phyloP scores from a whole-genome alignment of 2,888 invertebrate species.

The Ommatoiulus sabulosus region DNA sequence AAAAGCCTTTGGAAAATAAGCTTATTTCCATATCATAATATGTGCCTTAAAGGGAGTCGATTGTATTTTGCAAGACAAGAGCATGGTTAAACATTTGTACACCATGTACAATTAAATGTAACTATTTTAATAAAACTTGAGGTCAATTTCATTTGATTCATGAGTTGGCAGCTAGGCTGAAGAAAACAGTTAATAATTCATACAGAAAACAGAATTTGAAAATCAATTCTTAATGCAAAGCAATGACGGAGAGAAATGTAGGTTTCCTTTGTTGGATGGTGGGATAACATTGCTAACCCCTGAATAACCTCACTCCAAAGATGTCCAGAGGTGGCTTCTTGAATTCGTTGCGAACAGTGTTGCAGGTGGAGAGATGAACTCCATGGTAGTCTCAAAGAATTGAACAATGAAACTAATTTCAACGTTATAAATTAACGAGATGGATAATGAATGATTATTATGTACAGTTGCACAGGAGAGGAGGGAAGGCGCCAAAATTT shows the following conservation, averaged over 20 bases:
- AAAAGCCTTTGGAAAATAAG: too few relatives aligned
- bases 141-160: conserved; percentile 1
- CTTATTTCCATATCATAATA: neutral
- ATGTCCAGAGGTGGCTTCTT: neutral
- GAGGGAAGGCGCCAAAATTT: conserved; percentile 31
- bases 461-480: conserved; percentile 53
- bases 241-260: neutral
- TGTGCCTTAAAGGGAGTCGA: neutral
- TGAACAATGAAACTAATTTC: conserved; percentile 49
- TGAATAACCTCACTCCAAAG: neutral
- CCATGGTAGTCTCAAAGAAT: neutral
- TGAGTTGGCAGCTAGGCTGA: neutral
- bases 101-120: conserved; percentile 15
- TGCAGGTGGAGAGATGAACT: conserved; percentile 28
- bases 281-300: conserved; percentile 24
- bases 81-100: neutral
- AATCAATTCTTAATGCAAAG: neutral
- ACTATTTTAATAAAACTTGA: conserved; percentile 16
- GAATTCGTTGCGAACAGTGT: conserved; percentile 8
- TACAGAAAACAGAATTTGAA: neutral
- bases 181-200: neutral
- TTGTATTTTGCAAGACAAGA: neutral
- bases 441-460: conserved; percentile 53
- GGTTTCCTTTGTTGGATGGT: conserved; percentile 23
- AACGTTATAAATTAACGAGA: conserved; percentile 53